These are phyloP conservation scores for Danio albolineatus DNA, from an alignment of 2,797 vertebrate species.

Conservation along the genomic window DNA sequence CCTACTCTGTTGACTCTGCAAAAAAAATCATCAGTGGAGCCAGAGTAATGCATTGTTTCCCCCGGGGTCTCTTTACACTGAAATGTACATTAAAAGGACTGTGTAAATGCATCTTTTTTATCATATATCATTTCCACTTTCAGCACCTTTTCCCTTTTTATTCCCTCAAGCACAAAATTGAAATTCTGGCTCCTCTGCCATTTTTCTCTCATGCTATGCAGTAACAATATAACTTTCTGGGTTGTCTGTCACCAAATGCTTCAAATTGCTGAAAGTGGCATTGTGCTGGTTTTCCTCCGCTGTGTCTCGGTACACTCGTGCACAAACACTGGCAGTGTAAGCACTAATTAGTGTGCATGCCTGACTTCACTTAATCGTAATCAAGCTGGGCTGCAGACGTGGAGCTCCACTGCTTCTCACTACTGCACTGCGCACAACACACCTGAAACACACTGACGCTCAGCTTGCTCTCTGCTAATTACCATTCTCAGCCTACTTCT, in stretches of 20 bases:
- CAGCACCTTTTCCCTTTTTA: neutral
- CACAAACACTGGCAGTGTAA: conserved; percentile 80
- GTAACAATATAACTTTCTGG: conserved; percentile 69
- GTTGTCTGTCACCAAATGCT: conserved; percentile 69
- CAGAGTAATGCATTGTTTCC: neutral
- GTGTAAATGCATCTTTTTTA: neutral
- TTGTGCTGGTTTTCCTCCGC: conserved; percentile 68
- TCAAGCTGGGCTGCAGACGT: conserved; percentile 79
- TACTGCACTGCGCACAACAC: conserved; percentile 70
- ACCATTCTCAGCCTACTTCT: conserved; percentile 64
- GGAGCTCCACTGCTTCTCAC: conserved; percentile 66
- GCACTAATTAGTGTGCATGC: conserved; percentile 84
- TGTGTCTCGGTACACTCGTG: conserved; percentile 71
- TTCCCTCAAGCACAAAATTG: neutral
- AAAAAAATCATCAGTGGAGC: neutral
- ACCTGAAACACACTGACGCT: conserved; percentile 73
- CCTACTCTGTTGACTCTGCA: neutral
- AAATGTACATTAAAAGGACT: conserved; percentile 13
- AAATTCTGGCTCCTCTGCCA: neutral
- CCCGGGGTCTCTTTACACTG: neutral
- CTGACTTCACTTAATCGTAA: conserved; percentile 84
- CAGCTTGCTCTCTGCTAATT: conserved; percentile 75
- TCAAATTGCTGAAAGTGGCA: conserved; percentile 57
- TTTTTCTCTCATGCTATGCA: conserved; percentile 61
- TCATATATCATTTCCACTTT: neutral